Evolutionary conservation across 1,140 invertebrate genomes (phyloP).

Genomic region (Diorhabda carinulata): DNA sequence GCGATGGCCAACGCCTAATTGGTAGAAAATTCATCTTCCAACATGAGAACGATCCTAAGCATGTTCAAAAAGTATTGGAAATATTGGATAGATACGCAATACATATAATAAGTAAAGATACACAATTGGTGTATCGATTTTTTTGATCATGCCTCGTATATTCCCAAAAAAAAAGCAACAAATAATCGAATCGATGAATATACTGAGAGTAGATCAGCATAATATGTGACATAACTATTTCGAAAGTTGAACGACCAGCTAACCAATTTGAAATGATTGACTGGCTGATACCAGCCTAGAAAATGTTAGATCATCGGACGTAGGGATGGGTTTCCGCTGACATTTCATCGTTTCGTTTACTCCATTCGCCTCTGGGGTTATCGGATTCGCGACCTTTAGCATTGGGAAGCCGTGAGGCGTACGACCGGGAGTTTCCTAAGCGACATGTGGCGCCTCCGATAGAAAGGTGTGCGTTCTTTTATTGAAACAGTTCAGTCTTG

Average conservation of each 20-base stretch:
- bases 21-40: too few relatives aligned
- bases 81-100: too few relatives aligned
- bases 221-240: not conserved
- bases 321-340: constrained; percentile 14
- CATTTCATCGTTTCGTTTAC: constrained; percentile 12
- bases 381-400: constrained; percentile 13
- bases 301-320: constrained; percentile 15
- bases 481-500: not conserved
- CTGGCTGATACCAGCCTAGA: constrained; percentile 11
- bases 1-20: too few relatives aligned
- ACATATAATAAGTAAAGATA: too few relatives aligned
- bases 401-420: constrained; percentile 1
- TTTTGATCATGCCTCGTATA: too few relatives aligned
- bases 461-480: not conserved
- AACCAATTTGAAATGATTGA: constrained; percentile 1
- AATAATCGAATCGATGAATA: too few relatives aligned
- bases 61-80: too few relatives aligned
- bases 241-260: constrained; percentile 12
- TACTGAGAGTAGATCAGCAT: not conserved
- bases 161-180: too few relatives aligned
- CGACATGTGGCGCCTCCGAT: constrained; percentile 11
- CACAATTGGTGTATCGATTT: too few relatives aligned
- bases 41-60: too few relatives aligned
- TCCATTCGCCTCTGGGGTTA: constrained; percentile 12
- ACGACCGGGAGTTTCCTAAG: not conserved